Conservation (phyloP, 2,888 invertebrate species). For the Hyposoter didymator region DNA sequence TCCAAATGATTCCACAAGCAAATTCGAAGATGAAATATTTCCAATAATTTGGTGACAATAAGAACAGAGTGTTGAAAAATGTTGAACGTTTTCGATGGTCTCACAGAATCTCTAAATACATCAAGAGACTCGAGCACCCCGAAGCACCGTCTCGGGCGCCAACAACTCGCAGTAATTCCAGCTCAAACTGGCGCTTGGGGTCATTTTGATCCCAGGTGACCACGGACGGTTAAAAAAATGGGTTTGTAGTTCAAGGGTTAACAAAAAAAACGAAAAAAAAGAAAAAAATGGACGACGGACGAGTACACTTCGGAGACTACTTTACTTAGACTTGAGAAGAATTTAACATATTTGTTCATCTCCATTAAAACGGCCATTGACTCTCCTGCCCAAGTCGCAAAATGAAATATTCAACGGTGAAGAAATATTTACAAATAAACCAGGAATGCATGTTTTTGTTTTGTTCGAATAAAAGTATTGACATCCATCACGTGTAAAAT, state of each 20-base stretch:
- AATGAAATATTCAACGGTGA: conserved; percentile 38
- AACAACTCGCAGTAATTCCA: no score
- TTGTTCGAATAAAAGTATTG: neutral
- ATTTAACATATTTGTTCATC: conserved; percentile 16
- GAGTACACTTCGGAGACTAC: neutral
- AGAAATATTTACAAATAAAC: conserved; percentile 46
- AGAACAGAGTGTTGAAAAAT: no score
- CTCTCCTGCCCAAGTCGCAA: conserved; percentile 9
- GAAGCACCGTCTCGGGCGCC: no score
- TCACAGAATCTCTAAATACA: no score
- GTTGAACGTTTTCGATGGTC: no score
- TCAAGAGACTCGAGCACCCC: no score
- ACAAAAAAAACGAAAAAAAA: neutral
- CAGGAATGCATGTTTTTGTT: conserved; percentile 52
- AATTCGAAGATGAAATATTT: no score
- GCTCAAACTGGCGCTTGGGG: no score
- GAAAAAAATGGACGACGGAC: neutral
- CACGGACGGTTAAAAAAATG: no score
- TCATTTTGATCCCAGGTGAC: no score
- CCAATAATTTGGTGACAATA: no score
- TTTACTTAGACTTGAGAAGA: conserved; percentile 16
- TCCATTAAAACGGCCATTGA: conserved; percentile 26
- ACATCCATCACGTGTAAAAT: conserved; percentile 87
- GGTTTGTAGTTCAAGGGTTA: no score
- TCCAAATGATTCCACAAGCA: neutral